Conservation (phyloP, 2,797 vertebrate genomes). For the Rhynchonycteris naso region DNA sequence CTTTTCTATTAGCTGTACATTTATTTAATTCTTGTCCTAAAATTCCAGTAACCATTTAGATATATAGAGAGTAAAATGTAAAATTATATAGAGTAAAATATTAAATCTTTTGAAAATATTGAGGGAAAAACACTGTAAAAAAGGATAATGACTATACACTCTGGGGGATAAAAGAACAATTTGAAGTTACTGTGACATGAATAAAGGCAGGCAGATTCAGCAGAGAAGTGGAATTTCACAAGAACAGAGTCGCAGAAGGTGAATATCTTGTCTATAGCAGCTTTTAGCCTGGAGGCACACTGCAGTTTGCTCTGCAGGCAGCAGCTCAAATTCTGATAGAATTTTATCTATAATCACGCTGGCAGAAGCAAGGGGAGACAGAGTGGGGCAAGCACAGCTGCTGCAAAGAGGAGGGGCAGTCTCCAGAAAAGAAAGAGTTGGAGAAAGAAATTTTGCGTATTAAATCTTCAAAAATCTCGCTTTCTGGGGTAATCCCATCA, state of each 20-base stretch:
- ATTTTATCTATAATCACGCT: background rate
- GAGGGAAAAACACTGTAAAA: background rate
- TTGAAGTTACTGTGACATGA: background rate
- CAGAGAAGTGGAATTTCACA: background rate
- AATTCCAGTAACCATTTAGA: background rate
- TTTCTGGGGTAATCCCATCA: background rate
- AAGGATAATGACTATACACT: background rate
- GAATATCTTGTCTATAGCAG: background rate
- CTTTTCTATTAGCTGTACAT: background rate
- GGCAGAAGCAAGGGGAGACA: background rate
- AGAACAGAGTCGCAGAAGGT: background rate
- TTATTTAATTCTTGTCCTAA: background rate
- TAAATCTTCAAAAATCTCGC: background rate
- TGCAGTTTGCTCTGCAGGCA: background rate
- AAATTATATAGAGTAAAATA: background rate
- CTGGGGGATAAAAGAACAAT: background rate
- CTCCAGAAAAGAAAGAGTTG: background rate
- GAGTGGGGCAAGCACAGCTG: background rate
- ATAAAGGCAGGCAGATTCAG: background rate
- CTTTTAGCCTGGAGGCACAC: background rate
- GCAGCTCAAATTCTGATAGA: background rate
- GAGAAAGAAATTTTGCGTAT: background rate
- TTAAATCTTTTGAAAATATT: background rate
- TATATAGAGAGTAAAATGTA: background rate
- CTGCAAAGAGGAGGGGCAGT: accelerated